Percentiles rank a stretch among this genome's conserved stretches.
Conservation (phyloP, 2,797 vertebrate genomes). For the Tangara arthus region DNA sequence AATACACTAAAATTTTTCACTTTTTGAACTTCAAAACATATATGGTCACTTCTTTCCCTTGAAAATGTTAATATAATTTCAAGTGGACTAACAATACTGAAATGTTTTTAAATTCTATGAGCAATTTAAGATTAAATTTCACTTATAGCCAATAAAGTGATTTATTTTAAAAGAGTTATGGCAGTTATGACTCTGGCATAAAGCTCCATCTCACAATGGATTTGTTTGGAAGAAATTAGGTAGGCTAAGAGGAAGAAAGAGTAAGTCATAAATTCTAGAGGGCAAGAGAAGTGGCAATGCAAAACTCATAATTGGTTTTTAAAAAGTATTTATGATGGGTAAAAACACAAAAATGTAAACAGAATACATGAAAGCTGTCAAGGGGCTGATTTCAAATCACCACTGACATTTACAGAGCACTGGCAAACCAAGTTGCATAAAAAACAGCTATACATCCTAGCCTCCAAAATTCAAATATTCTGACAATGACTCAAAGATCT, state of each 20-base stretch:
- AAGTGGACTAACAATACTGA: background rate
- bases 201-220: background rate
- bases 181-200: background rate
- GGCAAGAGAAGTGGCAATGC: background rate
- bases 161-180: background rate
- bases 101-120: background rate
- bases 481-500: background rate
- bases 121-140: background rate
- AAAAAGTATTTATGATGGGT: background rate
- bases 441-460: background rate
- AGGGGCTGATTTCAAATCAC: background rate
- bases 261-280: background rate
- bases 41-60: background rate
- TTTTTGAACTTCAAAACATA: background rate
- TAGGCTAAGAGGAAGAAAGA: background rate
- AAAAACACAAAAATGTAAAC: background rate
- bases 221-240: background rate
- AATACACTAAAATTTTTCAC: background rate
- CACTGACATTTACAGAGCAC: background rate
- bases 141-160: background rate
- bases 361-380: background rate
- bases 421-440: background rate
- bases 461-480: background rate
- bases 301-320: background rate
- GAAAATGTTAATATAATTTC: background rate